Evolutionary conservation across 2,797 vertebrate genomes (phyloP).

Genomic region (Pseudochaenichthys georgianus): DNA sequence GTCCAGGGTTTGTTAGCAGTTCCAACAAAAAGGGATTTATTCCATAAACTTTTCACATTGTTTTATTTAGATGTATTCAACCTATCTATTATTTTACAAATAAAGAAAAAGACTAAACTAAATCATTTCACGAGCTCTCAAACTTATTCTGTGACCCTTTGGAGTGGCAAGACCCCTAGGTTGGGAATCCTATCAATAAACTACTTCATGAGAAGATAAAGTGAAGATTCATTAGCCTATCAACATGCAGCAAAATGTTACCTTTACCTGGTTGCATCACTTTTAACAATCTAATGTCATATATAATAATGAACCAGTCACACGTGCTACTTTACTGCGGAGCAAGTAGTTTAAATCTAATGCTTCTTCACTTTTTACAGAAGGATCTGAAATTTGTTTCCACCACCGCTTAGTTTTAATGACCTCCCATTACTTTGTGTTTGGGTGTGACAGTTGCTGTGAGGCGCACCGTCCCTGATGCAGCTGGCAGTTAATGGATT

Average conservation of each 20-base stretch:
- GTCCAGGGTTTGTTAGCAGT: not conserved
- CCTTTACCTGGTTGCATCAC: not conserved
- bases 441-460: not conserved
- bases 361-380: not conserved
- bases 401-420: slow-evolving; percentile 1
- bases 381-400: slow-evolving; percentile 7
- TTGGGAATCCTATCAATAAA: not conserved
- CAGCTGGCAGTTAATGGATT: not conserved
- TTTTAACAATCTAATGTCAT: not conserved
- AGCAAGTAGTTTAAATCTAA: not conserved
- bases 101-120: not conserved
- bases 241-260: not conserved
- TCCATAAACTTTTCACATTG: not conserved
- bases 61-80: not conserved
- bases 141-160: not conserved
- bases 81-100: not conserved
- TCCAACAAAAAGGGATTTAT: not conserved
- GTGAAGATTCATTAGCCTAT: not conserved
- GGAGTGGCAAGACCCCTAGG: not conserved
- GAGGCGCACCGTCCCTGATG: not conserved
- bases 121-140: not conserved
- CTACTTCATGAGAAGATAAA: not conserved
- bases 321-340: not conserved
- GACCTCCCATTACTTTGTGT: not conserved
- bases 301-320: not conserved